These are phyloP conservation scores for Equus quagga DNA, from an alignment of 2,113 vertebrate genomes.

Conservation along the genomic window DNA sequence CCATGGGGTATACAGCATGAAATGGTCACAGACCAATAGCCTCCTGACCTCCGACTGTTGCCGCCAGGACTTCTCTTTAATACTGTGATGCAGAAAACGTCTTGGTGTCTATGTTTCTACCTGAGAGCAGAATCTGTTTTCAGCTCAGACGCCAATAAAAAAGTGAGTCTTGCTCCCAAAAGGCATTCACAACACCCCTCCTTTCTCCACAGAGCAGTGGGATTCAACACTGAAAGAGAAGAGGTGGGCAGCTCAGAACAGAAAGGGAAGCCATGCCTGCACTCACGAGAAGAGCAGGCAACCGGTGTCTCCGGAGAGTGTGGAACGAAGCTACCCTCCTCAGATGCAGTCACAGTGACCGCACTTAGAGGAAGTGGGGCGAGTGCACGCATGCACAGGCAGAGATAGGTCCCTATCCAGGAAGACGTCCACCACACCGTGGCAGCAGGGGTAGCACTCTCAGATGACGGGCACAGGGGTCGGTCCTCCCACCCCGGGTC, in stretches of 20 bases:
- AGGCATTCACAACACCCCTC: background rate
- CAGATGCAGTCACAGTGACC: accelerated
- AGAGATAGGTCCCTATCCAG: accelerated
- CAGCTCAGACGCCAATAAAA: background rate
- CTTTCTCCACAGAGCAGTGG: background rate
- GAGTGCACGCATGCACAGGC: accelerated
- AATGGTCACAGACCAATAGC: background rate
- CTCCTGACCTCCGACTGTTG: accelerated
- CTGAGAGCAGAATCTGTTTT: background rate
- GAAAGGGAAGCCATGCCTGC: background rate
- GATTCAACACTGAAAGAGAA: background rate
- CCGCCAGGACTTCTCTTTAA: background rate
- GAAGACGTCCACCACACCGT: accelerated
- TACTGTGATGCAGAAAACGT: background rate
- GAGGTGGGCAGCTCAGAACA: background rate
- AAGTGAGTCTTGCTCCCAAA: background rate
- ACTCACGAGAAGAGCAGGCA: background rate
- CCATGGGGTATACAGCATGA: background rate
- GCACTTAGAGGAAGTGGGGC: background rate
- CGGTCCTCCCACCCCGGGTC: background rate
- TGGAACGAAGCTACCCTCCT: background rate
- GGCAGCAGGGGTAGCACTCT: background rate
- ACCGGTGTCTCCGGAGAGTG: background rate
- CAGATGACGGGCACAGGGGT: background rate
- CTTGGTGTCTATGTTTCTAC: background rate